Evolutionary conservation across 2,888 invertebrate species (phyloP).

Genomic region (Cancer borealis): DNA sequence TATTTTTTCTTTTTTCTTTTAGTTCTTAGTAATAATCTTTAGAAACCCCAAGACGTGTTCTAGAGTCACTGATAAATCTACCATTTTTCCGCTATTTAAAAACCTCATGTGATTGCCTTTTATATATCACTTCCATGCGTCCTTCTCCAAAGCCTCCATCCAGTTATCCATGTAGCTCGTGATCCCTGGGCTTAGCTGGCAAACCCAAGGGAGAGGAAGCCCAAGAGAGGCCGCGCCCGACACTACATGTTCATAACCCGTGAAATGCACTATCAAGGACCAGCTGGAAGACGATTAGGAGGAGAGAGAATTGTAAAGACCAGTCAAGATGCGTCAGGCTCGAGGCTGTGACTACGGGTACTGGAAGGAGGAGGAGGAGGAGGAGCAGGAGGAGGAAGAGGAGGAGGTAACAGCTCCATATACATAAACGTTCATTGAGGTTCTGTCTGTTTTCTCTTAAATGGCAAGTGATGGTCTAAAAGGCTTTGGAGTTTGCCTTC

Average conservation of each 20-base stretch:
- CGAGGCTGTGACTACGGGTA: not conserved
- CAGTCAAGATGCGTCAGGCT: constrained; percentile 59
- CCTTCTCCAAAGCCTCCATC: not conserved
- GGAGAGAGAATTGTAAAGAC: constrained; percentile 58
- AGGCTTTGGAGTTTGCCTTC: not conserved
- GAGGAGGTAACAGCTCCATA: not conserved
- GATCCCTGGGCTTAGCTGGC: constrained; percentile 1
- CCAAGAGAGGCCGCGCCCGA: not conserved
- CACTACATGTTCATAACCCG: constrained; percentile 62
- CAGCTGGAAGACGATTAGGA: constrained; percentile 56
- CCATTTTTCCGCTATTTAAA: not conserved
- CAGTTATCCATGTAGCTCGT: not conserved
- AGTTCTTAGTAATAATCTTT: not conserved
- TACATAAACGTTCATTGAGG: not conserved
- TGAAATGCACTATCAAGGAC: constrained; percentile 59
- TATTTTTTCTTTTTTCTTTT: not conserved
- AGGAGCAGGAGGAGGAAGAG: not conserved
- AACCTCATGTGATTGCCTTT: constrained; percentile 14
- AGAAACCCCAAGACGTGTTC: not conserved
- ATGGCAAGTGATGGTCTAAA: not conserved
- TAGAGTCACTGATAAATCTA: not conserved
- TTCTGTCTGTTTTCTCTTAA: not conserved
- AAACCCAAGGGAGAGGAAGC: not conserved
- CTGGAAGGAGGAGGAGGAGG: not conserved
- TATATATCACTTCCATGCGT: constrained; percentile 8